phyloP scores from a whole-genome alignment of 2,797 vertebrate species.

The Vireo griseus region DNA sequence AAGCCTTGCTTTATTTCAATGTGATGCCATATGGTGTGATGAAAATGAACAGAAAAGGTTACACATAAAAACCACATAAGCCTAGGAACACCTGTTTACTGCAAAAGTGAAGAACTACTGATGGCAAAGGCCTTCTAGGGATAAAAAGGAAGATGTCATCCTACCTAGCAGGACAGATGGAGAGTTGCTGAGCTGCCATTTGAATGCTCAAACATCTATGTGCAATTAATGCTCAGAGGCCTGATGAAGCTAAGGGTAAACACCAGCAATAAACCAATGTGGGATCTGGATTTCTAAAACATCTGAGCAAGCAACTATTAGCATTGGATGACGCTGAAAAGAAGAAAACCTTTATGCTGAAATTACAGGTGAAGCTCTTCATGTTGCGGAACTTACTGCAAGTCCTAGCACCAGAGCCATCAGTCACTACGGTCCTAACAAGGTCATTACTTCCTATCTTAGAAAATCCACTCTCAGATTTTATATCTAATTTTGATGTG shows the following conservation, averaged over 20 bases:
- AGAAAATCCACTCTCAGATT: neutral
- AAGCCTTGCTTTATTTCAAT: constrained; percentile 28
- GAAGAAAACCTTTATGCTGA: neutral
- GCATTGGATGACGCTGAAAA: neutral
- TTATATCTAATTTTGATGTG: neutral
- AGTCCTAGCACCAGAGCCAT: neutral
- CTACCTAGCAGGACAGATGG: neutral
- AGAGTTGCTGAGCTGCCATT: constrained; percentile 3
- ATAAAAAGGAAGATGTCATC: constrained; percentile 28
- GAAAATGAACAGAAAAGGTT: constrained; percentile 57
- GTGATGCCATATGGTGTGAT: constrained; percentile 50
- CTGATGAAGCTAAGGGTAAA: neutral
- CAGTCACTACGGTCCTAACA: neutral
- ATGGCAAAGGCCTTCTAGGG: constrained; percentile 29
- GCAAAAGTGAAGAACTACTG: neutral
- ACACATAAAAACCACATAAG: neutral
- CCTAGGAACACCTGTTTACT: constrained; percentile 50
- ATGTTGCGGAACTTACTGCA: neutral
- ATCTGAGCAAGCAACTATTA: neutral
- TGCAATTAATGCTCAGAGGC: neutral
- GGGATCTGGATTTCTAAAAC: neutral
- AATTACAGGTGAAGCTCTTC: neutral
- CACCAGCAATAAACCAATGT: neutral
- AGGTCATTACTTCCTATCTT: neutral
- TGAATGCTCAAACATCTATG: neutral